Percentiles rank a stretch among this genome's conserved stretches.
Conservation (phyloP, 2,888 invertebrate species). For the Diadromus collaris region DNA sequence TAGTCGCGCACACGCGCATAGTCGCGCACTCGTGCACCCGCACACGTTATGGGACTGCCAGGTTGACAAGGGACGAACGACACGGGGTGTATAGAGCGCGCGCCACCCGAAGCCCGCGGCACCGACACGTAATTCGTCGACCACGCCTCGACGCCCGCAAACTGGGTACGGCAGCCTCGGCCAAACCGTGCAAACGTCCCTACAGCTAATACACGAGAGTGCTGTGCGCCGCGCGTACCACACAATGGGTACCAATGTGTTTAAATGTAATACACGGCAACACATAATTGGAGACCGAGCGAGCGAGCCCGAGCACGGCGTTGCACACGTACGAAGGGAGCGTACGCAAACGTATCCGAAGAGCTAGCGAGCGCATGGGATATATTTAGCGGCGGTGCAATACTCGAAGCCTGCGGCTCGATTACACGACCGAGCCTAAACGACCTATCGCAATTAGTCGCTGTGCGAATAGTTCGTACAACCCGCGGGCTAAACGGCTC, state of each 20-base stretch:
- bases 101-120: slow-evolving; percentile 46
- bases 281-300: slow-evolving; percentile 57
- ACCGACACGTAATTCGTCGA: slow-evolving; percentile 69
- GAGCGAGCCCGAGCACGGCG: slow-evolving; percentile 29
- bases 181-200: slow-evolving; percentile 56
- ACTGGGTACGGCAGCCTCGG: slow-evolving; percentile 55
- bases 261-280: slow-evolving; percentile 61
- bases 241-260: slow-evolving; percentile 60
- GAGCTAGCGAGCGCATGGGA: slow-evolving; percentile 33
- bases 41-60: not conserved
- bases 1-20: not conserved
- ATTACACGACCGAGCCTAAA: slow-evolving; percentile 57
- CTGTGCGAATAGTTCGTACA: slow-evolving; percentile 18
- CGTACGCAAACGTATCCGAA: slow-evolving; percentile 17
- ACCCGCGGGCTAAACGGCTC: slow-evolving; percentile 2
- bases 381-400: slow-evolving; percentile 42
- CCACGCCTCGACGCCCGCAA: slow-evolving; percentile 69
- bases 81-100: slow-evolving; percentile 41
- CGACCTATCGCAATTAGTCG: slow-evolving; percentile 52
- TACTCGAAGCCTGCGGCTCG: slow-evolving; percentile 52
- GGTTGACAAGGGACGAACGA: slow-evolving; percentile 17
- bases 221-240: slow-evolving; percentile 44
- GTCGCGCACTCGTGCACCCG: too few relatives aligned
- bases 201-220: slow-evolving; percentile 58
- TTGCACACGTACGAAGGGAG: not conserved